Conservation (phyloP, 2,888 invertebrate species). For the Pachliopta kotzebuea region DNA sequence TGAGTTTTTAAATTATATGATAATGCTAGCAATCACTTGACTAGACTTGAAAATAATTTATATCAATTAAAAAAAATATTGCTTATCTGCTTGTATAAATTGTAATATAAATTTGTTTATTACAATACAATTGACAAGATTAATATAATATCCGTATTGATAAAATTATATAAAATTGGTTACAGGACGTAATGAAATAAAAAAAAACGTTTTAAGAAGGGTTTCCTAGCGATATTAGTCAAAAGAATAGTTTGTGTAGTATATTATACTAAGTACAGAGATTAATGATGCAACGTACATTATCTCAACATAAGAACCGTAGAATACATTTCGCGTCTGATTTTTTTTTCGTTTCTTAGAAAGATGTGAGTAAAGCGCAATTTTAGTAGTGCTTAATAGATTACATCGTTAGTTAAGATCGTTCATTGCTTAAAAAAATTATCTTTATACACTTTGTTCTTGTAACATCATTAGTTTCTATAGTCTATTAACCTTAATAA, state of each 20-base stretch:
- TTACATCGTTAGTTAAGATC: background rate
- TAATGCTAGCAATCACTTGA: background rate
- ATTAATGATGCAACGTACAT: slow-evolving; percentile 3
- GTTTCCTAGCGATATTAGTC: background rate
- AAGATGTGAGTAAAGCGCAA: background rate
- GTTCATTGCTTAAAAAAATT: background rate
- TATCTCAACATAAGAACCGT: background rate
- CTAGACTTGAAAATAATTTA: background rate
- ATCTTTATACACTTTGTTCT: background rate
- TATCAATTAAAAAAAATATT: background rate
- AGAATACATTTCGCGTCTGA: background rate
- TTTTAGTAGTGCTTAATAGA: background rate
- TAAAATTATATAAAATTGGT: background rate
- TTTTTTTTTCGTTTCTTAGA: background rate
- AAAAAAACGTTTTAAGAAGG: background rate
- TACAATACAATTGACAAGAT: background rate
- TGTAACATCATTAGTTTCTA: too few species aligned
- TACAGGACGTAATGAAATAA: background rate
- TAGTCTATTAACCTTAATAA: too few species aligned
- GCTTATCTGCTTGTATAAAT: background rate
- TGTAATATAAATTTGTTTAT: slow-evolving; percentile 9
- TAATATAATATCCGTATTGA: slow-evolving; percentile 1
- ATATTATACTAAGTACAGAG: background rate
- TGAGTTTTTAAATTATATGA: background rate
- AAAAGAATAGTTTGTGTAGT: background rate